Percentiles rank a stretch among this genome's conserved stretches.
phyloP scores from a whole-genome alignment of 2,797 vertebrate genomes.

The Clarias laeviceps region DNA sequence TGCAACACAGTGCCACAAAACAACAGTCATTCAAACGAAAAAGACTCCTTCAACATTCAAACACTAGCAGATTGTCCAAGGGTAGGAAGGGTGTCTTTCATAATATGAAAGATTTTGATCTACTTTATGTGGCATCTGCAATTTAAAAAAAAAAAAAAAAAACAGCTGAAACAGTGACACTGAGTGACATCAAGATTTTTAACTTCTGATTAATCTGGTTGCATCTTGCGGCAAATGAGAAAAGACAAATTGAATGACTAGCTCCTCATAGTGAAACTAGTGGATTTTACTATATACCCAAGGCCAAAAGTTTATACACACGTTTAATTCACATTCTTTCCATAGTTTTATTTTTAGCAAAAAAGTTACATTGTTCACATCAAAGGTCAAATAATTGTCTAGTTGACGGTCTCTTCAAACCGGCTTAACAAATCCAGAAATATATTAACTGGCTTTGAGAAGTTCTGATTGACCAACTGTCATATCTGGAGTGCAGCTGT shows the following conservation, averaged over 20 bases:
- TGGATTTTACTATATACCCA: no score
- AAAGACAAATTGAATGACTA: not conserved
- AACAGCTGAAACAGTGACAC: not conserved
- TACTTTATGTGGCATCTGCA: not conserved
- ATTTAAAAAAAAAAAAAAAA: no score
- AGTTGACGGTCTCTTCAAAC: not conserved
- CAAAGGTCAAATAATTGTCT: not conserved
- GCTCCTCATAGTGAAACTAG: no score
- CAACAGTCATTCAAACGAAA: not conserved
- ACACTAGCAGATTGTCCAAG: not conserved
- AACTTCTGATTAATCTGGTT: not conserved
- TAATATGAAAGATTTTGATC: not conserved
- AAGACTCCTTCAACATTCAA: not conserved
- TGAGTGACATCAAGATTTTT: not conserved
- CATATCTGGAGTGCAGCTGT: not conserved
- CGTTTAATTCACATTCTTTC: no score
- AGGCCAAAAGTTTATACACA: no score
- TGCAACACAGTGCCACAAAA: conserved; percentile 59
- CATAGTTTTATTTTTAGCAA: no score
- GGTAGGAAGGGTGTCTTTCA: not conserved
- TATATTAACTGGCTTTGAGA: not conserved
- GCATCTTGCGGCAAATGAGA: not conserved
- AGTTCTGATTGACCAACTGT: not conserved
- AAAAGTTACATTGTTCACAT: not conserved
- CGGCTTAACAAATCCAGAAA: not conserved